phyloP scores from a whole-genome alignment of 2,113 vertebrate species.

The Siphamia tubifer region DNA sequence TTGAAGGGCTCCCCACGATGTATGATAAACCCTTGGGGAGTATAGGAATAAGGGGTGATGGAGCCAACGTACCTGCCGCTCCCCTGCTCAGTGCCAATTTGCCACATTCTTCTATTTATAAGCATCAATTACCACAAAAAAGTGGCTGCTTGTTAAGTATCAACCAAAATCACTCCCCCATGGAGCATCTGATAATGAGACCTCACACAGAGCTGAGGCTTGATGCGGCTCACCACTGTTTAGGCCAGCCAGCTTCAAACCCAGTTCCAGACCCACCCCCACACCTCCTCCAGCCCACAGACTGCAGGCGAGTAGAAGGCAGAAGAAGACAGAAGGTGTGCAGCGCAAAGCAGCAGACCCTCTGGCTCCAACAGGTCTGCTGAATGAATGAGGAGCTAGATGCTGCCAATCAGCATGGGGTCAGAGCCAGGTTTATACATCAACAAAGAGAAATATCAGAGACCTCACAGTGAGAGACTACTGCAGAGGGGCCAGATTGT shows the following conservation, averaged over 20 bases:
- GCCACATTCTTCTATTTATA: constrained; percentile 85
- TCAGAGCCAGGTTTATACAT: constrained; percentile 67
- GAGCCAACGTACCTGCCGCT: constrained; percentile 59
- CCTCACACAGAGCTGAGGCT: constrained; percentile 80
- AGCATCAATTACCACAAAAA: constrained; percentile 82
- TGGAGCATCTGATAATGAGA: constrained; percentile 80
- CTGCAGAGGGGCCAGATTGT: constrained; percentile 50
- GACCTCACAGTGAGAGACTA: constrained; percentile 69
- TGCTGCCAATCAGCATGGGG: constrained; percentile 60
- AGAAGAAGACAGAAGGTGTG: constrained; percentile 50
- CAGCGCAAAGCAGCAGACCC: constrained; percentile 52
- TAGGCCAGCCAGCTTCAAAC: constrained; percentile 54
- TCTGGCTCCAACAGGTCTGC: constrained; percentile 67
- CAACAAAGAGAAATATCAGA: constrained; percentile 66
- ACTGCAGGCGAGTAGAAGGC: constrained; percentile 33
- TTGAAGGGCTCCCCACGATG: constrained; percentile 38
- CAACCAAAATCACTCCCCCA: constrained; percentile 69
- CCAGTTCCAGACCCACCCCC: constrained; percentile 47
- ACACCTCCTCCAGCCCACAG: constrained; percentile 31
- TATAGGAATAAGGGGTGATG: constrained; percentile 58
- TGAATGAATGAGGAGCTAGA: constrained; percentile 57
- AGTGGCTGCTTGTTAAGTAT: constrained; percentile 74
- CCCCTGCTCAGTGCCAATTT: constrained; percentile 76
- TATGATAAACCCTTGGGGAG: constrained; percentile 63
- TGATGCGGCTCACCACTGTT: constrained; percentile 59